phyloP scores from a whole-genome alignment of 2,113 vertebrate genomes.

The Speoplatyrhinus poulsoni region DNA sequence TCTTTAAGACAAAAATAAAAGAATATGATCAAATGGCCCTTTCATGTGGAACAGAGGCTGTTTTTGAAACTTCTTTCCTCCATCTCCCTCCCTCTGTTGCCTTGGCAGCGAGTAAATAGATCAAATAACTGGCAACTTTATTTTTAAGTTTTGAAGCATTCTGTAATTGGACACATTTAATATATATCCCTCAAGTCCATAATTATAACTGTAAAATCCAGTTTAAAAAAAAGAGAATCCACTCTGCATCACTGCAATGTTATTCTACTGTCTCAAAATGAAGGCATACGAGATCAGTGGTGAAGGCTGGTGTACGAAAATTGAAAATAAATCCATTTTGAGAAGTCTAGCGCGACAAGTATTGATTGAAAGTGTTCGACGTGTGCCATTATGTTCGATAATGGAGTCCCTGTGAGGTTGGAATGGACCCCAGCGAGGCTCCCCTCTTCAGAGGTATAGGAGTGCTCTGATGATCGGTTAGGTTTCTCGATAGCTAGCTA shows the following conservation, averaged over 20 bases:
- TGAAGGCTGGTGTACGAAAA: slow-evolving; percentile 43
- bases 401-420: slow-evolving; percentile 58
- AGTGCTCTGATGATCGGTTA: slow-evolving; percentile 73
- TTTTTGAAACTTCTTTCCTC: slow-evolving; percentile 69
- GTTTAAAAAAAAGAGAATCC: slow-evolving; percentile 12
- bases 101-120: slow-evolving; percentile 71
- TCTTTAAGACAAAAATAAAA: slow-evolving; percentile 76
- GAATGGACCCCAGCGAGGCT: slow-evolving; percentile 63
- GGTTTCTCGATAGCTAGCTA: slow-evolving; percentile 70
- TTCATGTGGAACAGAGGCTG: slow-evolving; percentile 75
- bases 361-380: slow-evolving; percentile 55
- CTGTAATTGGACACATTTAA: slow-evolving; percentile 74
- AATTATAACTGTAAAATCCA: slow-evolving; percentile 59
- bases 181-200: slow-evolving; percentile 71
- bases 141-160: slow-evolving; percentile 71
- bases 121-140: slow-evolving; percentile 69
- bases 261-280: slow-evolving; percentile 37
- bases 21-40: slow-evolving; percentile 76
- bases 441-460: slow-evolving; percentile 46
- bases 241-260: slow-evolving; percentile 34
- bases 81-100: slow-evolving; percentile 58
- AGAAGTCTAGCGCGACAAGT: slow-evolving; percentile 36
- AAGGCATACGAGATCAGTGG: slow-evolving; percentile 41
- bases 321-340: slow-evolving; percentile 42
- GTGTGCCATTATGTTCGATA: slow-evolving; percentile 59